A percentile compares a stretch with the other conserved stretches of the same genome.
These are phyloP conservation scores for Chitala chitala DNA, from an alignment of 2,113 vertebrate genomes.

Conservation along the genomic window DNA sequence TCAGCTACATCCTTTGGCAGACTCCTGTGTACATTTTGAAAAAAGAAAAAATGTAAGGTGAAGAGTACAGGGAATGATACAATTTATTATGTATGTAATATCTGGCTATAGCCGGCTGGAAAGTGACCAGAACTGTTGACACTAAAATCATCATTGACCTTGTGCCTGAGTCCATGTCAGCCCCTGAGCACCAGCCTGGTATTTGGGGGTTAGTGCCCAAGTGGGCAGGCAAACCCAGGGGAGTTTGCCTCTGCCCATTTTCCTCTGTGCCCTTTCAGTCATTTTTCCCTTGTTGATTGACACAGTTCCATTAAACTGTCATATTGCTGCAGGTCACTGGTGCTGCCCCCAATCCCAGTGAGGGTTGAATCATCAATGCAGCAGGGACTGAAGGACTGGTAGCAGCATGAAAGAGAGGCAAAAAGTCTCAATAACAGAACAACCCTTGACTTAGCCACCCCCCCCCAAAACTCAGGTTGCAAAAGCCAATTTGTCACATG, in stretches of 20 bases:
- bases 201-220: neutral
- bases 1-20: neutral
- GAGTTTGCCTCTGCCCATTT: neutral
- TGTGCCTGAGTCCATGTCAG: too few relatives aligned
- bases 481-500: too few relatives aligned
- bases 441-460: too few relatives aligned
- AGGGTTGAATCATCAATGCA: neutral
- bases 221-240: neutral
- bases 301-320: conserved; percentile 22
- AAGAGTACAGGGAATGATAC: neutral
- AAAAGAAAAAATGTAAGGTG: neutral
- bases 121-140: too few relatives aligned
- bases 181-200: neutral
- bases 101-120: neutral
- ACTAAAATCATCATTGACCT: too few relatives aligned
- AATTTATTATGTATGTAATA: neutral
- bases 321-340: conserved; percentile 2
- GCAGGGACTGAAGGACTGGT: neutral
- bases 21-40: neutral
- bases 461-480: too few relatives aligned
- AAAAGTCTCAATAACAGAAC: too few relatives aligned
- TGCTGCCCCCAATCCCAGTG: neutral
- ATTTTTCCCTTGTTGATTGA: neutral
- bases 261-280: neutral
- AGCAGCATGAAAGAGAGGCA: neutral